Base-by-base conservation (phyloP, 2,113 vertebrate genomes). In the Nymphicus hollandicus region DNA sequence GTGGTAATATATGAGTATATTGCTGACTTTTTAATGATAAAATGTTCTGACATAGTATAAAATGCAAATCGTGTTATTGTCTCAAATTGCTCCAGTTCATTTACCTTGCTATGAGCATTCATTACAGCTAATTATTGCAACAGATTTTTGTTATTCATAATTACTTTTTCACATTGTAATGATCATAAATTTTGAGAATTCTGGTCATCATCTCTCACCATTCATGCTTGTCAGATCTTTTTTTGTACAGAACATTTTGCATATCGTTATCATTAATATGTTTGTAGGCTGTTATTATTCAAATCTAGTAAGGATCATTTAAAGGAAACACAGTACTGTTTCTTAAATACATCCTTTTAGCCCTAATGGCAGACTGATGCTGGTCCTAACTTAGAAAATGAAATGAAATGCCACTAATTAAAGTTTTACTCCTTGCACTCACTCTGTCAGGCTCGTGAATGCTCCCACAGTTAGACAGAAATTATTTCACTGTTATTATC, bases 81-180 rank as follows among this genome's bases (percentile, higher is more conserved):
- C 93, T 97, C 96, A 97, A 97, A 97, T 97, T 96, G 88, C 97
- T 98, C 81, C 96, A 96, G 95, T 95, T 97, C 97, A 97, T 98
- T 98, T 98, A 96, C 55, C 92, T 97, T 86, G n/a, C 97, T 96
- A 72, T 66, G 86, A 96, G 82, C 95, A 97, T 97, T 96, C 96
- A 97, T 98, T 98, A 97, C 18, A 96, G 81, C 89, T 98, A 98
- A 98, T 98, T 98, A 98, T 97, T 94, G 90, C 96, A 98, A 98
- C 94, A 96, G 95, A 97, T 97, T 98, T 98, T 97, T 97, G 97
- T 97, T 98, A 97, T 97, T 98, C 96, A 81, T 98, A 97, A 98
- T 98, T 97, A 97, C 96, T 97, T 97, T 96, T 97, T 96, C 95
- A 91, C 89, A 96, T 96, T 97, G 85, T 95, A 97, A 96, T 96